Base-by-base conservation (phyloP, 2,888 invertebrate species). In the Hydrotaea diabolus region DNA sequence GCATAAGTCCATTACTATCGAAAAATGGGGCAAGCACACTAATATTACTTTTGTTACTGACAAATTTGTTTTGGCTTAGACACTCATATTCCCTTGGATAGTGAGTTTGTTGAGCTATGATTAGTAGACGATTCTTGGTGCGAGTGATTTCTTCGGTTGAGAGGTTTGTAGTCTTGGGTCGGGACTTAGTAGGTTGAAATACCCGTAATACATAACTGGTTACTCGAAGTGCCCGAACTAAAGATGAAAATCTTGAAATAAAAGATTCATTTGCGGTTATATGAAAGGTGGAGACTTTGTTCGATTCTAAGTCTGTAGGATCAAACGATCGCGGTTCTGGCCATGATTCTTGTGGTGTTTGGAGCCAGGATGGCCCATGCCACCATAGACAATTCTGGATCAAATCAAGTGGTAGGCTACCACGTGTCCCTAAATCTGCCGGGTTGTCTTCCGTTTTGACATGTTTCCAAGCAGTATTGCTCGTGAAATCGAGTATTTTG, bases 321-420 rank as follows among this genome's bases (percentile, higher is more conserved):
- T 46, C 46, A 21, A n/a, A n/a, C n/a, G n/a, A 43, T 19, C 11
- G 15, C 19, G 19, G 23, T 43, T 43, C 21, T 17, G 69, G 46
- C 23, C 23, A 23, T 9, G 9, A 5, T 69, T 69, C n/a, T 7
- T 8, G 9, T 57, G 55, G 55, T 57, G 3, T 57, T 21, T 15
- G 9, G 2, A 72, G 53, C 66, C 66, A 66, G 39, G 36, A 7
- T 3, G 66, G 66, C 19, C 39, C 66, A 66, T 66, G 66, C 66
- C 66, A 66, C 66, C 66, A 66, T 8, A 66, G 17, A 4, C 19
- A n/a, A 43, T 39, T 66, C 55, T n/a, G n/a, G n/a, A n/a, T n/a
- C n/a, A n/a, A n/a, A n/a, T n/a, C n/a, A n/a, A n/a, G n/a, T n/a
- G n/a, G n/a, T n/a, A n/a, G n/a, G n/a, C n/a, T n/a, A n/a, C n/a